Percentiles rank a stretch among this genome's conserved stretches.
phyloP scores from a whole-genome alignment of 2,113 vertebrate genomes.

The Leucoraja erinaceus region DNA sequence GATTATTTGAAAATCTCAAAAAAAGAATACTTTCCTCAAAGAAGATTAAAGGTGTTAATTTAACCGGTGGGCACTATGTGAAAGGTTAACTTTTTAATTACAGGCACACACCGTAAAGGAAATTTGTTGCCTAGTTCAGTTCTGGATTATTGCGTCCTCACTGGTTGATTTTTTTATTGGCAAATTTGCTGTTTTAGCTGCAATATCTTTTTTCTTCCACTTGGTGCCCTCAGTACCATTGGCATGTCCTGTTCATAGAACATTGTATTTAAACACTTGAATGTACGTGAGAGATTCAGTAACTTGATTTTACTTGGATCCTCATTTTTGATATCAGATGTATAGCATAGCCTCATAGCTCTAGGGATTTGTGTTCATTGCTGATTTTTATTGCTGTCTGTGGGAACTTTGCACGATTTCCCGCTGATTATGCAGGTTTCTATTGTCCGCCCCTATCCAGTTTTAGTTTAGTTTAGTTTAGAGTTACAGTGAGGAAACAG shows the following conservation, averaged over 20 bases:
- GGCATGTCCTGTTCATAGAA: no score
- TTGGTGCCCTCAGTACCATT: constrained; percentile 16
- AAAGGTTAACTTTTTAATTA: neutral
- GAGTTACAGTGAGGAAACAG: no score
- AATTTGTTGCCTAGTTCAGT: neutral
- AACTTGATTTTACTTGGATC: neutral
- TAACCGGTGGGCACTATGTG: neutral
- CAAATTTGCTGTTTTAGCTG: neutral
- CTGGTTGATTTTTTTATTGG: neutral
- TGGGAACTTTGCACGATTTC: no score
- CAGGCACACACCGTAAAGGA: neutral
- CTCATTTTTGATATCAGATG: neutral
- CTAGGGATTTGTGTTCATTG: no score
- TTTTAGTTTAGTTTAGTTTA: no score
- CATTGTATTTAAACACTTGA: neutral
- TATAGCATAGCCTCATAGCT: neutral
- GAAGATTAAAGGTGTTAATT: neutral
- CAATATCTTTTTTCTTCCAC: neutral
- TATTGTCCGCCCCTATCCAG: no score
- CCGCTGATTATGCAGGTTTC: no score
- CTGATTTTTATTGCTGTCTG: no score
- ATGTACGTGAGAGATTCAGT: neutral
- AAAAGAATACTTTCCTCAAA: neutral
- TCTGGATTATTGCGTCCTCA: neutral
- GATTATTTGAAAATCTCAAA: no score